Base-by-base conservation (phyloP, 2,113 vertebrate species). In the Leptobrachium ailaonicum region DNA sequence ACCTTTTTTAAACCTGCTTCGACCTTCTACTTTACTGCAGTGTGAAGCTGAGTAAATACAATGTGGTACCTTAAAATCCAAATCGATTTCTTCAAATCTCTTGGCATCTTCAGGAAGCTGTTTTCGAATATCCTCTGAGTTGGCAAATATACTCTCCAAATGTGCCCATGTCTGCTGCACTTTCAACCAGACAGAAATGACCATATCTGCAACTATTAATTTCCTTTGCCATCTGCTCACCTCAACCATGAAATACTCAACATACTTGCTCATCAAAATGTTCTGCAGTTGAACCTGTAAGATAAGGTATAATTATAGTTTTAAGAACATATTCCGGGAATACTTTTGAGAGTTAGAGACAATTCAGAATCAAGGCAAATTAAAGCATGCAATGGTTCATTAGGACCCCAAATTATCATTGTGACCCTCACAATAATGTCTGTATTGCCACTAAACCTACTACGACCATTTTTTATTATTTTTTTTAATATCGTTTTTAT, bases 191-290 rank as follows among this genome's bases (percentile, higher is more conserved):
- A 90, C 86, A 7, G 89, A 90, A 86, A 94, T 93, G 74, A 93
- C 92, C 72, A 89, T 85, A 83, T 94, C 92, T 2, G 90, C 91
- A 82, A 94, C 85, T 89, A 95, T 90, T 78, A 95, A 85, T 76
- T 88, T 91, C 84, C 87, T 88, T 87, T 95, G 93, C 92, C 94
- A 95, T 20, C 88, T 84, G 9, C 91, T 93, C 83, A 95, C 92
- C 81, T 95, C 91, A 2, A 89, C 85, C 83, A 90, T 89, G 86
- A 95, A 95, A 87, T 93, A 90, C 66, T 94, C 94, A 2, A 95
- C 91, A 62, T 95, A 92, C 84, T 95, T 95, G 83, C 94, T 95
- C 92, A 94, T 94, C 64, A 92, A 83, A 85, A 92, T 93, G 84
- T 91, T 95, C 87, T 95, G 92, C 83, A 94, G 86, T 79, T 92